Evolutionary conservation across 2,888 invertebrate genomes (phyloP).

Genomic region (Pachydiplax longipennis): DNA sequence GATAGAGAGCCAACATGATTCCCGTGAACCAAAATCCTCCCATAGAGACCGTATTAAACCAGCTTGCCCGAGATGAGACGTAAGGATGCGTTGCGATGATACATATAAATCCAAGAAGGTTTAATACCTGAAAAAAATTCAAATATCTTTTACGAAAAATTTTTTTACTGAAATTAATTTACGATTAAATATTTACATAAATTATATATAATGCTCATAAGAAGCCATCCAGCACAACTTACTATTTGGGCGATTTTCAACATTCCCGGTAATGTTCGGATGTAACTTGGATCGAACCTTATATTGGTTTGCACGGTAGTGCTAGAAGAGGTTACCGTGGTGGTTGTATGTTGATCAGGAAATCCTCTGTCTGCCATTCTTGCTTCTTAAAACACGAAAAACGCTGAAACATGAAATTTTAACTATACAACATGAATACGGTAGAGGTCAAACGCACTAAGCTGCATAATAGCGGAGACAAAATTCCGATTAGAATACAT

Average conservation of each 20-base stretch:
- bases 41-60: slow-evolving; percentile 82
- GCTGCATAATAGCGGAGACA: not conserved
- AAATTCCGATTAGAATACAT: not conserved
- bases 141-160: slow-evolving; percentile 16
- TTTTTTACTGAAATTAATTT: not conserved
- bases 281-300: slow-evolving; percentile 76
- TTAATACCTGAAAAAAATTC: slow-evolving; percentile 65
- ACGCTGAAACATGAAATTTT: not conserved
- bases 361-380: slow-evolving; percentile 67
- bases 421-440: not conserved
- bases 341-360: slow-evolving; percentile 78
- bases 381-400: not conserved
- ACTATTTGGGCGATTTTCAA: slow-evolving; percentile 80
- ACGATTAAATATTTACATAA: not conserved
- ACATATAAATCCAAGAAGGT: slow-evolving; percentile 82
- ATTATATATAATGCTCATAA: not conserved
- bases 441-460: not conserved
- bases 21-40: slow-evolving; percentile 86
- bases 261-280: slow-evolving; percentile 76
- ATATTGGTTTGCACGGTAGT: slow-evolving; percentile 65
- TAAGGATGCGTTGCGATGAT: slow-evolving; percentile 70
- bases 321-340: slow-evolving; percentile 71
- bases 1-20: slow-evolving; percentile 77
- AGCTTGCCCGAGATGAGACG: slow-evolving; percentile 68
- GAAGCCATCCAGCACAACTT: slow-evolving; percentile 58